phyloP scores from a whole-genome alignment of 2,797 vertebrate species.

The Cirrhinus mrigala region DNA sequence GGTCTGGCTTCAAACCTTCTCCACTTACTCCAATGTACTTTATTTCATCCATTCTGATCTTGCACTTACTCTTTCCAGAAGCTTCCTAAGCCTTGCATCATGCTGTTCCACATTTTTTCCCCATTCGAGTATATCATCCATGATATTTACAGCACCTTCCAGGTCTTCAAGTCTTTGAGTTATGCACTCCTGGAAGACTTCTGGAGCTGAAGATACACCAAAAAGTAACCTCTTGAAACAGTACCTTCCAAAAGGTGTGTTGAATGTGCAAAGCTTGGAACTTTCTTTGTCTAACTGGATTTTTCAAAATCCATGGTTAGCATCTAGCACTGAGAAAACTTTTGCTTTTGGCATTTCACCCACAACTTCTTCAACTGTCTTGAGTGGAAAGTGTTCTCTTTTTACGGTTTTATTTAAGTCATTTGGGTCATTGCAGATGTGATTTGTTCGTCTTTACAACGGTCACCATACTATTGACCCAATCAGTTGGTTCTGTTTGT shows the following conservation, averaged over 20 bases:
- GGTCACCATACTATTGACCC: slow-evolving; percentile 36
- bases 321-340: slow-evolving; percentile 13
- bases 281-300: slow-evolving; percentile 42
- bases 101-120: slow-evolving; percentile 26
- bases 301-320: slow-evolving; percentile 50
- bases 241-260: slow-evolving; percentile 8
- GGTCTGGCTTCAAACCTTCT: slow-evolving; percentile 28
- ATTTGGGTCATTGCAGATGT: slow-evolving; percentile 10
- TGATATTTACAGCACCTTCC: slow-evolving; percentile 30
- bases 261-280: not conserved
- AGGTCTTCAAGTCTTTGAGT: slow-evolving; percentile 17
- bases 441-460: slow-evolving; percentile 21
- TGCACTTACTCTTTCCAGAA: slow-evolving; percentile 24
- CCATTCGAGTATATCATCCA: not conserved
- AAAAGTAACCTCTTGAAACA: slow-evolving; percentile 22
- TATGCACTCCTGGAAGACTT: slow-evolving; percentile 44
- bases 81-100: not conserved
- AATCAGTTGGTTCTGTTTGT: slow-evolving; percentile 40
- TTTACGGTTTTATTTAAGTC: not conserved
- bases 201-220: slow-evolving; percentile 5
- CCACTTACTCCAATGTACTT: slow-evolving; percentile 12
- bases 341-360: slow-evolving; percentile 43
- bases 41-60: slow-evolving; percentile 37
- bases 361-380: slow-evolving; percentile 37
- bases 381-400: slow-evolving; percentile 46